Conservation (phyloP, 1,140 invertebrate species). For the Cydia strobilella region DNA sequence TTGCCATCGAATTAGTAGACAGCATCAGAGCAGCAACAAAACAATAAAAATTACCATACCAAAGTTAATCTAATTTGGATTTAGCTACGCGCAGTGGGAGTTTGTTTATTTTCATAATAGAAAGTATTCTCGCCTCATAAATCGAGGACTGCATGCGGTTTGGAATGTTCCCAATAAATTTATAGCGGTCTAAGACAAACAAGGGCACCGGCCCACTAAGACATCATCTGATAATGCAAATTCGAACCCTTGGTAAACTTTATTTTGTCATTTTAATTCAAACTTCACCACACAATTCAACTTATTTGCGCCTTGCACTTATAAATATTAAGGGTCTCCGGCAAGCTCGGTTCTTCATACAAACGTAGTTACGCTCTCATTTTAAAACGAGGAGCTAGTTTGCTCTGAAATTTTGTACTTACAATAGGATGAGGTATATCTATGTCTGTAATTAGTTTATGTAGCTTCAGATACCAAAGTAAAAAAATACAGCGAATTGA, state of each 20-base stretch:
- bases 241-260: slow-evolving; percentile 37
- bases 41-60: slow-evolving; percentile 29
- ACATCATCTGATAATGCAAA: slow-evolving; percentile 59
- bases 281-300: not conserved
- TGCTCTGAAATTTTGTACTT: too few relatives aligned
- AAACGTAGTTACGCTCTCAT: too few relatives aligned
- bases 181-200: slow-evolving; percentile 64
- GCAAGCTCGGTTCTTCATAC: too few relatives aligned
- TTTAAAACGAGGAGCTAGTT: too few relatives aligned
- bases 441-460: too few relatives aligned
- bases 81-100: slow-evolving; percentile 48
- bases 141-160: slow-evolving; percentile 61
- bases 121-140: slow-evolving; percentile 60
- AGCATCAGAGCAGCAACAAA: not conserved
- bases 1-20: not conserved
- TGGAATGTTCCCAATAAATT: slow-evolving; percentile 59
- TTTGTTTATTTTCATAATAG: slow-evolving; percentile 55
- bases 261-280: not conserved
- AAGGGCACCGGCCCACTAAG: slow-evolving; percentile 66
- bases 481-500: too few relatives aligned
- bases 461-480: too few relatives aligned
- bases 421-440: too few relatives aligned
- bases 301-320: not conserved
- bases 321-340: too few relatives aligned
- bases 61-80: slow-evolving; percentile 58